Evolutionary conservation across 2,113 vertebrate species (phyloP).

Genomic region (Mesitornis unicolor): DNA sequence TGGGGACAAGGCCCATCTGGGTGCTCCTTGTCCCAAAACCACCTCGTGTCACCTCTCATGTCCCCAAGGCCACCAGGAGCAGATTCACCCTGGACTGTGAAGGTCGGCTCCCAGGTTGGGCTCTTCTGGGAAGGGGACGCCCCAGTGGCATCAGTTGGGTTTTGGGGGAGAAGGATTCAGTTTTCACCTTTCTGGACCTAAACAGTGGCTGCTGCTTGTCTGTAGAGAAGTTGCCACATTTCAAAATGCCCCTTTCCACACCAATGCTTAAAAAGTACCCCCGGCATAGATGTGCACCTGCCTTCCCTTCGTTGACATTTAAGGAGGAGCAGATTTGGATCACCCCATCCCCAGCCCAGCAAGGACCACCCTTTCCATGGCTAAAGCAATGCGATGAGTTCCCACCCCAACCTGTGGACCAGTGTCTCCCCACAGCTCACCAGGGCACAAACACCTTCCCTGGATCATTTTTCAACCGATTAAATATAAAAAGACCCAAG

Average conservation of each 20-base stretch:
- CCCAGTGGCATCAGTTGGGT: rapidly evolving
- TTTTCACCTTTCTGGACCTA: background rate
- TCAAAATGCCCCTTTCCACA: background rate
- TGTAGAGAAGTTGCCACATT: background rate
- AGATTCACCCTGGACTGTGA: rapidly evolving
- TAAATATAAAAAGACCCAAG: conserved; percentile 21
- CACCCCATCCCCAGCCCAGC: background rate
- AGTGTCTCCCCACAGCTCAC: background rate
- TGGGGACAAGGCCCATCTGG: background rate
- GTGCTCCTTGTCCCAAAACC: background rate
- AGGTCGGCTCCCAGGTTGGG: rapidly evolving
- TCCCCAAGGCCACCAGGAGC: background rate
- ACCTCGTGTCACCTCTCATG: rapidly evolving
- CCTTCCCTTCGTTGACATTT: background rate
- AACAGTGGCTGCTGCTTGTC: background rate
- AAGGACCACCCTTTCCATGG: background rate
- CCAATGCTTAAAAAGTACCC: background rate
- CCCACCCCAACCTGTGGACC: background rate
- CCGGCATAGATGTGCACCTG: background rate
- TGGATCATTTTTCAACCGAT: conserved; percentile 5
- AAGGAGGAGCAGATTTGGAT: background rate
- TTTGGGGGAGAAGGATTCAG: background rate
- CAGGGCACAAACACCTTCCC: background rate
- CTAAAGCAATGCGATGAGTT: background rate
- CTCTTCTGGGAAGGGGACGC: background rate